Base-by-base conservation (phyloP, 2,888 invertebrate genomes). In the Xestia xanthographa region DNA sequence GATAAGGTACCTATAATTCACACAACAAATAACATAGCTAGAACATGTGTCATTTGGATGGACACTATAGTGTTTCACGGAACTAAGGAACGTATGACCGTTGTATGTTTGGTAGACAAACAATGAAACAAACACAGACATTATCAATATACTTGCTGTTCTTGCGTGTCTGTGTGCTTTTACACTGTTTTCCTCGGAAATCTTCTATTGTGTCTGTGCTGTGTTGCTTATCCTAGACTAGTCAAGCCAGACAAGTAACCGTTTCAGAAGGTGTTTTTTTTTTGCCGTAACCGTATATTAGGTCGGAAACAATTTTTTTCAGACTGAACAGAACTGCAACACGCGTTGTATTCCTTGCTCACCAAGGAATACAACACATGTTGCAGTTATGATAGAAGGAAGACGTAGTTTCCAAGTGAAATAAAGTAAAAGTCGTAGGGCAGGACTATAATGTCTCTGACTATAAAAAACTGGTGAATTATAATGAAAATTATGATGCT, bases 1-100 rank as follows among this genome's bases (percentile, higher is more conserved):
- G 68, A 80, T 79, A 14, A 29, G 29, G n/a, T 41, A n/a, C 14
- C 20, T 63, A 48, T 62, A 26, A 69, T 45, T 80, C 60, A 68
- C 38, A 68, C 17, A 48, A 58, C 53, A 72, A 66, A 75, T 80
- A 72, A 26, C 66, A 81, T 73, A 38, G 50, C 45, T 58, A 9
- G n/a, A 20, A n/a, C 68, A 80, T 82, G 66, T 50, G 85, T 80
- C 81, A 84, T 48, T 70, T 53, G 50, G 50, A 79, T 53, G 70
- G 34, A 50, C 66, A 50, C 17, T 43, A 4, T n/a, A 34, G 12
- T 26, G 34, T 66, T 75, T 83, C 80, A 38, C 1, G 22, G 72
- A 81, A 75, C 41, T 50, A n/a, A 79, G 26, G 53, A 29, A 43
- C 34, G 45, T 67, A n/a, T 60, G 56, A 48, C 58, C 50, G 14